Base-by-base conservation (phyloP, 92 coral and sea anemone genomes). In the Epizoanthus illoricatus region DNA sequence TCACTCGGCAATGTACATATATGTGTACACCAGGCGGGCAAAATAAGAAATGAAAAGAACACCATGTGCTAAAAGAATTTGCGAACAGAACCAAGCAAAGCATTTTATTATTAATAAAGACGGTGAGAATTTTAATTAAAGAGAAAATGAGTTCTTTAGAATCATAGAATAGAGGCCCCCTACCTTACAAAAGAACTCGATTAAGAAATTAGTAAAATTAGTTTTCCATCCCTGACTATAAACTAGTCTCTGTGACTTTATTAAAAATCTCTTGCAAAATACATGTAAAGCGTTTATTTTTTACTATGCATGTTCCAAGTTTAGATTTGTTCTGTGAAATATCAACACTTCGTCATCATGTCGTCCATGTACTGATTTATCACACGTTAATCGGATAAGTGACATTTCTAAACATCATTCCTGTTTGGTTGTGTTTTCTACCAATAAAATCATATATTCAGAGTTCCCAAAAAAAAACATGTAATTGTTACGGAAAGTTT, bases 71-170 rank as follows among this genome's bases (percentile, higher is more conserved):
- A 61, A 12, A 62, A 21, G 45, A 78, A 63, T 78, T 78, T 45
- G 57, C 21, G 21, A 63, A 47, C 36, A 63, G 42, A 13, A 19
- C 71, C 24, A 42, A 78, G 58, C 57, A 61, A 60, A 20, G 54
- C 52, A 6, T 78, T 63, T 78, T 7, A 43, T 41, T 41, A 47
- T 63, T 78, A 62, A 42, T 78, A 61, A 61, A 78, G 70, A 78
- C 20, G 71, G 82, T 62, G 82, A 70, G 61, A 62, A 78, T 78
- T 78, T 78, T 78, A 78, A 78, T 78, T 78, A 78, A 63, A 64
- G 7, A 6, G 82, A 78, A 43, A 78, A 62, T 13, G 82, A 63
- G 36, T 45, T 21, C 82, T 63, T 62, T 42, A 45, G 45, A 78
- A 63, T 58, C 55, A 21, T 63, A 71, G 24, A 78, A 62, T 62